Evolutionary conservation across 2,888 invertebrate genomes (phyloP).

Genomic region (Formica aserva): DNA sequence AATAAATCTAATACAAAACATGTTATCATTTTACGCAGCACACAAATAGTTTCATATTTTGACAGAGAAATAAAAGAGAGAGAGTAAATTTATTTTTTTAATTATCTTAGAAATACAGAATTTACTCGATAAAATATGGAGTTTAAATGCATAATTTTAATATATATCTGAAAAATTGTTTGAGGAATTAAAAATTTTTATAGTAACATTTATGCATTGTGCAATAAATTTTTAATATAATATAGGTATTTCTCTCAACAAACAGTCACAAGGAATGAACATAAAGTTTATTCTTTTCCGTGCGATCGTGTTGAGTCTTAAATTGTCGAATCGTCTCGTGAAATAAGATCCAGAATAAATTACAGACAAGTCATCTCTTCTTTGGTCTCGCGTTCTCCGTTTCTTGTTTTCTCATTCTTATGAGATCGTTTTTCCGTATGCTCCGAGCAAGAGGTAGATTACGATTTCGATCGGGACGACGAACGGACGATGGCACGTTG

Average conservation of each 20-base stretch:
- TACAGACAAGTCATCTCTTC: slow-evolving; percentile 65
- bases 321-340: slow-evolving; percentile 66
- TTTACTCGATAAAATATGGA: background rate
- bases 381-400: slow-evolving; percentile 20
- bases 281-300: slow-evolving; percentile 50
- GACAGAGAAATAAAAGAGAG: background rate
- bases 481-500: slow-evolving; percentile 44
- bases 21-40: background rate
- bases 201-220: background rate
- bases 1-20: background rate
- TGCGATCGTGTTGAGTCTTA: slow-evolving; percentile 33
- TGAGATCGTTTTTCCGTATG: slow-evolving; percentile 73
- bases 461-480: slow-evolving; percentile 68
- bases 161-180: background rate
- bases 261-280: too few species aligned
- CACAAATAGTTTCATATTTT: background rate
- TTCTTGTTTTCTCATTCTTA: slow-evolving; percentile 49
- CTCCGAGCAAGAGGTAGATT: slow-evolving; percentile 75
- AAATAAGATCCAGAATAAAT: slow-evolving; percentile 77
- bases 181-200: background rate
- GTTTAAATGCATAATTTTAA: background rate
- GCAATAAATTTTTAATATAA: background rate
- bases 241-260: background rate
- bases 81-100: background rate
- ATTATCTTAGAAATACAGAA: background rate